Base-by-base conservation (phyloP, 1,140 invertebrate genomes). In the Marisa cornuarietis region DNA sequence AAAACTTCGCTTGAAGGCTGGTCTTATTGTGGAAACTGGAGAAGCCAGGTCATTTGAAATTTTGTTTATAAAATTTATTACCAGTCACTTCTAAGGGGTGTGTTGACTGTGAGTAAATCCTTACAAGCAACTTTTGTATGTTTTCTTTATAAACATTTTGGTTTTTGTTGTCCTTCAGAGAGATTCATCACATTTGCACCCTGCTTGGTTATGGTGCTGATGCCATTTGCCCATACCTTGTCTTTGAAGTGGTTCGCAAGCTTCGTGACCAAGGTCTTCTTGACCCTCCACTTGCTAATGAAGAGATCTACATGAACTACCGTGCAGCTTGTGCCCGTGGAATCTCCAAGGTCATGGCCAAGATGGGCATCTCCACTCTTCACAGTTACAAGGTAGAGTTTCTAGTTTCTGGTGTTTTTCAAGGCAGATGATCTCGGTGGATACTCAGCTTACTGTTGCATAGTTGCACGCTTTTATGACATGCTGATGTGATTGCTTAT, bases 311-410 rank as follows among this genome's bases (percentile, higher is more conserved):
- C 88, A 91, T 94, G 81, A 95, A 94, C 89, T 96, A 95, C 90
- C 92, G 87, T 22, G 88, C 88, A 22, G 92, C 92, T 26, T 89
- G 88, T 79, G 91, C 92, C 71, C 83, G 91, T 14, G 92, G 92
- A 16, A 93, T 93, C 76, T 92, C 91, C 81, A 92, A 93, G 87
- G 93, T 99, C 0, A 99, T 99, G 98, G 98, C 98, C 2, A 99
- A 99, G 92, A 99, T 99, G 98, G 98, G 98, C 63, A 99, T 99
- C 87, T 98, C 97, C 66, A 99, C 98, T 0, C 91, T 99, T 24
- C 98, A 99, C 89, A 99, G 97, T n/a, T 99, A 99, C 91, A 99
- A 99, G 92, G 91, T 91, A 71, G 4, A 58, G 54, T 18, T 58
- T 58, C 16, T 58, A 14, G 11, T 18, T 18, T 18, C 54, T 58